A percentile compares a stretch with the other conserved stretches of the same genome.
Evolutionary conservation across 2,888 invertebrate genomes (phyloP).

Genomic region (Diploptera punctata): DNA sequence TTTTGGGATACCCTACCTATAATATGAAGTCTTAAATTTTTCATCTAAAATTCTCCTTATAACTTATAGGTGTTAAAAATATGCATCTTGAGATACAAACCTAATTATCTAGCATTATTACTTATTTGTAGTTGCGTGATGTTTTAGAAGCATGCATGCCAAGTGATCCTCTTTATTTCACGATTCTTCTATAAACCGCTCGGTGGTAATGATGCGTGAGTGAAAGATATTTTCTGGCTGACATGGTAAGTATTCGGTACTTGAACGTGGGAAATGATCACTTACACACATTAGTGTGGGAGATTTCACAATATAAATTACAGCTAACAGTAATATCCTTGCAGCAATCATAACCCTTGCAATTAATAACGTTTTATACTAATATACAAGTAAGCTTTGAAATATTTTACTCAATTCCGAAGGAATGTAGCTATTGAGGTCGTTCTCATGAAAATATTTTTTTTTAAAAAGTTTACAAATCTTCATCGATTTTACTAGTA

Average conservation of each 20-base stretch:
- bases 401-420: no score
- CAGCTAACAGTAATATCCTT: background rate
- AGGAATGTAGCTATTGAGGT: no score
- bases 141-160: slow-evolving; percentile 16
- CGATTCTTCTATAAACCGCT: slow-evolving; percentile 18
- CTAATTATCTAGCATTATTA: background rate
- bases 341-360: no score
- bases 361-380: no score
- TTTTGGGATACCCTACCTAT: no score
- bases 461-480: no score
- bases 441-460: no score
- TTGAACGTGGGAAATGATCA: slow-evolving; percentile 5
- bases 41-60: no score
- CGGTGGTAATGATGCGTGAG: slow-evolving; percentile 26
- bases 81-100: background rate
- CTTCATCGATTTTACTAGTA: no score
- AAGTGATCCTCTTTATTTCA: slow-evolving; percentile 10
- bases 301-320: background rate
- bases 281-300: slow-evolving; percentile 3
- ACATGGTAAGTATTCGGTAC: slow-evolving; percentile 7
- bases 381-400: no score
- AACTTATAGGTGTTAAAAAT: no score
- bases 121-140: slow-evolving; percentile 22
- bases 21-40: no score
- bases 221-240: slow-evolving; percentile 5